These are phyloP conservation scores for Thermophis baileyi DNA, from an alignment of 2,113 vertebrate species.

Conservation along the genomic window DNA sequence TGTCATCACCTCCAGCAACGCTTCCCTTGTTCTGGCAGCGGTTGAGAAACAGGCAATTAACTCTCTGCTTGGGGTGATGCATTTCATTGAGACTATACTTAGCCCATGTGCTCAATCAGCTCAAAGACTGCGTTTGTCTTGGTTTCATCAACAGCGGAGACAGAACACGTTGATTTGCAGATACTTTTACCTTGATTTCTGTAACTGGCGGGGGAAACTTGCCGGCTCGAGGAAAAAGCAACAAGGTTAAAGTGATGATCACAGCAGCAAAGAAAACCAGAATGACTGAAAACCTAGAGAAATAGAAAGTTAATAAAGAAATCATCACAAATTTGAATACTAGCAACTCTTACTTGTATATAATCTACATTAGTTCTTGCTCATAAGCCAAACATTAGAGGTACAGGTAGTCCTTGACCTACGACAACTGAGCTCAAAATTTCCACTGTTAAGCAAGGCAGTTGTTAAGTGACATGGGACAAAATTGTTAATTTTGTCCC, in stretches of 20 bases:
- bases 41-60: not conserved
- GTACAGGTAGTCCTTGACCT: no score
- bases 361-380: not conserved
- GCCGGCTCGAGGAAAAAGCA: constrained; percentile 79
- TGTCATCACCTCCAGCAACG: not conserved
- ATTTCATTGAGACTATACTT: not conserved
- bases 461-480: no score
- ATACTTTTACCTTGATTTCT: constrained; percentile 74
- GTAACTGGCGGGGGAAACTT: constrained; percentile 67
- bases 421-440: no score
- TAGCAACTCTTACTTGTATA: not conserved
- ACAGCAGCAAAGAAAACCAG: constrained; percentile 75
- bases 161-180: not conserved
- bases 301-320: not conserved
- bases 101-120: not conserved
- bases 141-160: not conserved
- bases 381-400: no score
- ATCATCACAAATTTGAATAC: not conserved
- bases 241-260: constrained; percentile 69
- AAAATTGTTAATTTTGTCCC: no score
- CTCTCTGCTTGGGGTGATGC: not conserved
- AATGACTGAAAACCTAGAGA: constrained; percentile 71
- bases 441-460: no score
- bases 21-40: not conserved
- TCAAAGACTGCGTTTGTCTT: not conserved